A percentile compares a stretch with the other conserved stretches of the same genome.
These are phyloP conservation scores for Sarcophaga bullata DNA, from an alignment of 1,140 invertebrate genomes.

Conservation along the genomic window DNA sequence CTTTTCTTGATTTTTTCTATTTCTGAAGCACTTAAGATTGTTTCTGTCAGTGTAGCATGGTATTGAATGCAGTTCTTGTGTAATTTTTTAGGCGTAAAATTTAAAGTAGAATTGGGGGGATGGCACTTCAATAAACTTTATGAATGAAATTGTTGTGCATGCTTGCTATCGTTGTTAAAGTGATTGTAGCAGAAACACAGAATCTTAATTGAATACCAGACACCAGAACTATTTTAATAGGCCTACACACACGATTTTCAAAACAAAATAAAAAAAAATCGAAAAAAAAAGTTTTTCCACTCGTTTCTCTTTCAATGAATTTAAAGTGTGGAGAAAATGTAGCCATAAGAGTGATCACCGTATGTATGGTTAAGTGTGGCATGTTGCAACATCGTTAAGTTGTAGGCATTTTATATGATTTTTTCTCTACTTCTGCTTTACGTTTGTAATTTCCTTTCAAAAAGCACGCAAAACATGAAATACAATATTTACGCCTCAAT, in stretches of 20 bases:
- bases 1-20: too few species aligned
- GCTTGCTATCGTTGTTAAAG: neutral
- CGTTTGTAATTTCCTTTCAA: neutral
- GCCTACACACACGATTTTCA: neutral
- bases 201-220: constrained; percentile 24
- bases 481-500: constrained; percentile 12
- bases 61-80: too few species aligned
- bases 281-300: neutral
- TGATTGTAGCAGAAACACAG: neutral
- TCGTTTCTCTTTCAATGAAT: neutral
- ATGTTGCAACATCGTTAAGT: neutral
- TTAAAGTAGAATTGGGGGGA: too few species aligned
- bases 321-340: too few species aligned
- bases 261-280: neutral
- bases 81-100: too few species aligned
- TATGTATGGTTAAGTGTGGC: neutral
- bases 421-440: neutral
- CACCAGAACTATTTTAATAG: neutral
- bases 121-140: neutral
- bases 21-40: too few species aligned
- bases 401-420: neutral
- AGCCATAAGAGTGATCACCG: too few species aligned
- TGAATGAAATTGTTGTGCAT: constrained; percentile 14
- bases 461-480: neutral
- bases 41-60: too few species aligned